Conservation (phyloP, 2,888 invertebrate genomes). For the Gisinianus flammeolus region DNA sequence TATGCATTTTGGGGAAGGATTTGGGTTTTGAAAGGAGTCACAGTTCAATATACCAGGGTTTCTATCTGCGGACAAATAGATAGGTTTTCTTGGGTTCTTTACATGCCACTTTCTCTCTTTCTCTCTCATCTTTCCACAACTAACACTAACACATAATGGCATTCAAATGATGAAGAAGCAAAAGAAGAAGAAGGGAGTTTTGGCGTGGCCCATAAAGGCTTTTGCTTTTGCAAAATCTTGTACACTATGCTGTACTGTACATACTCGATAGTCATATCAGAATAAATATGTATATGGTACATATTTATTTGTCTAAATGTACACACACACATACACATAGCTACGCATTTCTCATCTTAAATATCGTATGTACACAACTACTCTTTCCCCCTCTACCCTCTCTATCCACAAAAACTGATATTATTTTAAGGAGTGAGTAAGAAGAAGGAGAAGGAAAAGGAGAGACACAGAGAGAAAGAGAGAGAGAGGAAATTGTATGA, state of each 20-base stretch:
- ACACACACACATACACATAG: too few species aligned
- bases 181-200: slow-evolving; percentile 22
- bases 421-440: too few species aligned
- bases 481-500: too few species aligned
- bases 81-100: neutral
- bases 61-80: neutral
- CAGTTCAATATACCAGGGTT: neutral
- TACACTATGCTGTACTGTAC: neutral
- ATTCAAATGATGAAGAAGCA: neutral
- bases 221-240: slow-evolving; percentile 17
- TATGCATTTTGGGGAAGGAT: too few species aligned
- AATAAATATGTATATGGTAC: neutral
- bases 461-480: too few species aligned
- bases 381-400: too few species aligned
- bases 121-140: neutral
- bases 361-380: too few species aligned
- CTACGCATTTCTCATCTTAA: too few species aligned
- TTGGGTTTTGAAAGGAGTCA: neutral
- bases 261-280: neutral
- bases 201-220: slow-evolving; percentile 33
- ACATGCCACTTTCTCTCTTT: neutral
- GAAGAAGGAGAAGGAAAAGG: too few species aligned
- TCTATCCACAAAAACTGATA: too few species aligned
- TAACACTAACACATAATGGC: neutral
- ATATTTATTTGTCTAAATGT: neutral